These are phyloP conservation scores for Eidolon dupreanum DNA, from an alignment of 2,797 vertebrate species.

Conservation along the genomic window DNA sequence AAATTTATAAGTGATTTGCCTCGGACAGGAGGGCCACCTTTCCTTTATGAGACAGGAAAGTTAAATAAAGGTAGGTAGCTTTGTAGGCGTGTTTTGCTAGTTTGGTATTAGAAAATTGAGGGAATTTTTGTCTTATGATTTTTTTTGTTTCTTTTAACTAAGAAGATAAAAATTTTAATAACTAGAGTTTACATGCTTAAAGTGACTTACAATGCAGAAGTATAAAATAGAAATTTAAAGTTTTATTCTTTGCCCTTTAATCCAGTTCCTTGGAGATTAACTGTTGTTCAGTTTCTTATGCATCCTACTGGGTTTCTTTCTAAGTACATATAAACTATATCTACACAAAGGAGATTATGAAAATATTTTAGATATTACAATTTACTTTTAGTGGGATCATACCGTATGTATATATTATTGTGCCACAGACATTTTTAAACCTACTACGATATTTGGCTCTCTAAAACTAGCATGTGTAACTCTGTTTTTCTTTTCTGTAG, in stretches of 20 bases:
- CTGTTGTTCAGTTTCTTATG: not conserved
- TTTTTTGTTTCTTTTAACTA: not conserved
- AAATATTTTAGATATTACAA: too few species aligned
- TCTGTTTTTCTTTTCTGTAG: too few species aligned
- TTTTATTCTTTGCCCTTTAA: not conserved
- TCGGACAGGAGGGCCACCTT: not conserved
- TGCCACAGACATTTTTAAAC: too few species aligned
- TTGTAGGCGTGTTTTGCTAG: not conserved
- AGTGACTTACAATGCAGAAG: not conserved
- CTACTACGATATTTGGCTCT: too few species aligned
- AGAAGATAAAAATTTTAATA: not conserved
- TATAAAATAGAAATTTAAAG: not conserved
- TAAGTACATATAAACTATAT: too few species aligned
- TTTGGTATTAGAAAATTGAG: not conserved
- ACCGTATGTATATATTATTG: too few species aligned
- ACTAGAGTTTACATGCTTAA: not conserved
- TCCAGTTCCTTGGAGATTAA: not conserved
- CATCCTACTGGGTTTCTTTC: not conserved
- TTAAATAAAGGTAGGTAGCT: not conserved
- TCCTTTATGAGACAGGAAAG: not conserved
- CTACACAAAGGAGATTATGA: too few species aligned
- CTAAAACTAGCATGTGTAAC: too few species aligned
- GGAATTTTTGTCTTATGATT: not conserved
- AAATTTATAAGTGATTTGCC: not conserved
- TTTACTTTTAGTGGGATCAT: too few species aligned